Conservation (phyloP, 2,797 vertebrate genomes). For the Fringilla coelebs region DNA sequence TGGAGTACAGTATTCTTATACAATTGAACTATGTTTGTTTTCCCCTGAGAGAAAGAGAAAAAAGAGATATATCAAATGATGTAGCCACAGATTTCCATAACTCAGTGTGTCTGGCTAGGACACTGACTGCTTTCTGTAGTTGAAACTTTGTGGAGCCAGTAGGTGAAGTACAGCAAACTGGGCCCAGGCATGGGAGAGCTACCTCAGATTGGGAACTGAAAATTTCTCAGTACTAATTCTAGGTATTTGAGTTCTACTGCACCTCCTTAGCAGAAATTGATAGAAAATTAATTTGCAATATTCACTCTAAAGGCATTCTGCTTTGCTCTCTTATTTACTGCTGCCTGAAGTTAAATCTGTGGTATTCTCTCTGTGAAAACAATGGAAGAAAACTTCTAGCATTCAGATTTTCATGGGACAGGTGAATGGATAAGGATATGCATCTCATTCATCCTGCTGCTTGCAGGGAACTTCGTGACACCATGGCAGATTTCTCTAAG, state of each 20-base stretch:
- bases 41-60: background rate
- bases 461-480: background rate
- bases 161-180: background rate
- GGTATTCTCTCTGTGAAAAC: background rate
- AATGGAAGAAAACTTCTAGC: background rate
- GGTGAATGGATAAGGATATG: background rate
- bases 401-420: background rate
- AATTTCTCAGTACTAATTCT: background rate
- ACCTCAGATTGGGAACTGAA: background rate
- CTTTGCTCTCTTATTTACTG: background rate
- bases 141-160: background rate
- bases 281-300: background rate
- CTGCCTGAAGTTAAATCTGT: background rate
- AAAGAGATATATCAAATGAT: background rate
- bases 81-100: background rate
- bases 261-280: background rate
- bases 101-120: background rate
- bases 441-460: background rate
- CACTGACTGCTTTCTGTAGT: background rate
- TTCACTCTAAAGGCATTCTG: rapidly evolving
- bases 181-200: background rate
- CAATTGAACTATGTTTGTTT: background rate
- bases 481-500: background rate
- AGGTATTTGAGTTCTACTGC: background rate
- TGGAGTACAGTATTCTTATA: background rate